Percentiles rank a stretch among this genome's conserved stretches.
Evolutionary conservation across 2,888 invertebrate genomes (phyloP).

Genomic region (Caenorhabditis drosophilae): DNA sequence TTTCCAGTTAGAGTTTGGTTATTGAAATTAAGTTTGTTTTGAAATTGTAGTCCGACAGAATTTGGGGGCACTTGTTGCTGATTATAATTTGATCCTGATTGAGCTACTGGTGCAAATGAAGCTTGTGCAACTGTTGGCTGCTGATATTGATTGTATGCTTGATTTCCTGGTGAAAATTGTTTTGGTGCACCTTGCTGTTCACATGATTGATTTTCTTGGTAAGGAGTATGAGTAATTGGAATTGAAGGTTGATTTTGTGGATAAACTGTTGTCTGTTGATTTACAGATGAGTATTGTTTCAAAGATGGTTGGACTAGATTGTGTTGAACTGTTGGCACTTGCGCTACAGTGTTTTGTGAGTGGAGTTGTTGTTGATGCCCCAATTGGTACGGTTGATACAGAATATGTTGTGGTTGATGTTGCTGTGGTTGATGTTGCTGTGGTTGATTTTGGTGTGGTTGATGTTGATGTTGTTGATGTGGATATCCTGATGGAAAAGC

Average conservation of each 20-base stretch:
- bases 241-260: not conserved
- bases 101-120: not conserved
- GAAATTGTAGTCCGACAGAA: too few relatives aligned
- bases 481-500: not conserved
- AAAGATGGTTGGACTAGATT: not conserved
- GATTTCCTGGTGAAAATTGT: not conserved
- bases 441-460: slow-evolving; percentile 5
- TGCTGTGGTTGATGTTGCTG: not conserved
- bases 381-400: slow-evolving; percentile 16
- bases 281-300: not conserved
- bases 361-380: slow-evolving; percentile 9
- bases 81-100: too few relatives aligned
- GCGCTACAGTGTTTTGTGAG: slow-evolving; percentile 4
- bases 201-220: not conserved
- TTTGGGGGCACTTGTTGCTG: too few relatives aligned
- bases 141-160: too few relatives aligned
- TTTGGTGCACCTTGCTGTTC: not conserved
- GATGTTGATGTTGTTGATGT: slow-evolving; percentile 6
- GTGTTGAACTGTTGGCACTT: not conserved
- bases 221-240: not conserved
- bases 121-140: too few relatives aligned
- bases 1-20: too few relatives aligned
- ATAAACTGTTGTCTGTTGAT: not conserved
- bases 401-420: slow-evolving; percentile 1
- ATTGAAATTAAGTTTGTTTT: too few relatives aligned